Base-by-base conservation (phyloP, 2,888 invertebrate genomes). In the Ischnus inquisitorius region DNA sequence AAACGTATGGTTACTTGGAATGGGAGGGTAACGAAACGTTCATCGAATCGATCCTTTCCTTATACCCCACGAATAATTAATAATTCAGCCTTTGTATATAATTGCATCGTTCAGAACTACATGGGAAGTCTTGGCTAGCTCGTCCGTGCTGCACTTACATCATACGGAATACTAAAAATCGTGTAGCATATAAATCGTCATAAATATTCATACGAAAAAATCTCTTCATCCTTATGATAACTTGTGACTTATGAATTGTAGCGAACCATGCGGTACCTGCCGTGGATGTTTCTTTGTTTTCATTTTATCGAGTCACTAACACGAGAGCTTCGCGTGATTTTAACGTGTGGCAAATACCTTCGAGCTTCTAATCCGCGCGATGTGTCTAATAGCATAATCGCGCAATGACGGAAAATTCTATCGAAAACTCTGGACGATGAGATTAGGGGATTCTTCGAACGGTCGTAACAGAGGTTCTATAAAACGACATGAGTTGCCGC, bases 171-270 rank as follows among this genome's bases (percentile, higher is more conserved):
- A 54, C 2, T 54, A 54, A 54, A 54, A 54, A 54, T 19, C 19
- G 16, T 19, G 19, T 54, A 10, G 10, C 22, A 22, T 54, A 54
- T 54, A 54, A 54, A 19, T 10, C 19, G 22, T 54, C 54, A 12
- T 54, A 54, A 54, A 54, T 54, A 54, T 54, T 8, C 54, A 22
- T 54, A 22, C 16, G 10, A 22, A 54, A 54, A 10, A 54, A 5
- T 54, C 12, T 16, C 10, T 16, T 51, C 16, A 2, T 16, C 22
- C 19, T 54, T 54, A 22, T 10, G 54, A 54, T 54, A 10, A 54
- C 19, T 54, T 54, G 22, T 22, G 54, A 22, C 54, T 22, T 54
- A 54, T 54, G 19, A 54, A 19, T 54, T 54, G 22, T 22, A 54
- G 22, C 10, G 3, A 3, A 54, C 16, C 10, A 19, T 54, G 16